A percentile compares a stretch with the other conserved stretches of the same genome.
phyloP scores from a whole-genome alignment of 2,797 vertebrate genomes.

The Picus viridis region DNA sequence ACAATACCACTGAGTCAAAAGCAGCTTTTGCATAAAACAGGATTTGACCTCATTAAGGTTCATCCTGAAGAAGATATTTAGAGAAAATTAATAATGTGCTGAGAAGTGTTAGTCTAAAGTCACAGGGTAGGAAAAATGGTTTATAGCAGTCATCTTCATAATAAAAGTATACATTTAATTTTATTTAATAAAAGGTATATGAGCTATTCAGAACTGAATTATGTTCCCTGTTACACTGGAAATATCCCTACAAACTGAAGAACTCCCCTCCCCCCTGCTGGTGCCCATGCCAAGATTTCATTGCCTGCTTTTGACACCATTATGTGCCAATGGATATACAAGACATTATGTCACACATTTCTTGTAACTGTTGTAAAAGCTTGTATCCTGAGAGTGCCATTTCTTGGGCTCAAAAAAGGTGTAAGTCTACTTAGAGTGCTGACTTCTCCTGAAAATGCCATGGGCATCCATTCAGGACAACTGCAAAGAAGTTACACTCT shows the following conservation, averaged over 20 bases:
- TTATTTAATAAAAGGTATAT: not conserved
- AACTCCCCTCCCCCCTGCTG: rapidly evolving
- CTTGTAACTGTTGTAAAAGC: not conserved
- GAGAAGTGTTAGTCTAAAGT: not conserved
- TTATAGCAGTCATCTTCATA: not conserved
- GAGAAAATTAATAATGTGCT: constrained; percentile 28
- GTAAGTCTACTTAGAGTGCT: not conserved
- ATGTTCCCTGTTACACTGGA: not conserved
- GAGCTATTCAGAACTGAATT: not conserved
- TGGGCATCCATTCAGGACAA: constrained; percentile 25
- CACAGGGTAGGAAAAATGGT: not conserved
- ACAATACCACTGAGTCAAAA: constrained; percentile 2
- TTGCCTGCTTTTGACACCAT: not conserved
- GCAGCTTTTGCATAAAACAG: not conserved
- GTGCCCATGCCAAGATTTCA: not conserved
- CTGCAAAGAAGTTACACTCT: constrained; percentile 29
- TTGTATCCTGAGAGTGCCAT: not conserved
- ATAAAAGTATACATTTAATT: not conserved
- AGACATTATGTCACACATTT: constrained; percentile 8
- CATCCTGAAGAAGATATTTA: not conserved
- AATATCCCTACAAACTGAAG: not conserved
- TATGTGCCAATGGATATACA: not conserved
- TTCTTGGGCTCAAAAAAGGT: not conserved
- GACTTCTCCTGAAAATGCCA: constrained; percentile 10
- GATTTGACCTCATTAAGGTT: constrained; percentile 22